Conservation (phyloP, 2,797 vertebrate genomes). For the Molossus molossus region DNA sequence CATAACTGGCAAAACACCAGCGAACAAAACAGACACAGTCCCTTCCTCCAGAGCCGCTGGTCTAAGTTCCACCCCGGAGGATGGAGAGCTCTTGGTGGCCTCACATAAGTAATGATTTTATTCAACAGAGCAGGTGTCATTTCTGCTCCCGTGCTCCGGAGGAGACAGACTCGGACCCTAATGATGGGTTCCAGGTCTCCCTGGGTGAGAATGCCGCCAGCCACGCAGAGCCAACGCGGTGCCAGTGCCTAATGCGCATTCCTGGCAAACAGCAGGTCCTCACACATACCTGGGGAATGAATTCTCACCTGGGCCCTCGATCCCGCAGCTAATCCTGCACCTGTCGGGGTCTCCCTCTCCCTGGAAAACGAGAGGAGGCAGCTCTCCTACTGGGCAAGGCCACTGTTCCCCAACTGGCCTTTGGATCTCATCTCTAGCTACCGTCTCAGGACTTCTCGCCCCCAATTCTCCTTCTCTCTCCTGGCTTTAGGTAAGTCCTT, state of each 20-base stretch:
- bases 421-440: background rate
- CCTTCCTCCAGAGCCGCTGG: background rate
- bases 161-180: background rate
- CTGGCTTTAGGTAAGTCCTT: conserved; percentile 14
- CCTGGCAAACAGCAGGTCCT: background rate
- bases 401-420: background rate
- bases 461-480: background rate
- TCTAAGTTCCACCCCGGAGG: background rate
- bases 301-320: background rate
- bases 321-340: background rate
- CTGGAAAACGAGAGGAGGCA: background rate
- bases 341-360: background rate
- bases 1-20: background rate
- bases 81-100: background rate
- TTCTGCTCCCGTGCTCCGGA: background rate
- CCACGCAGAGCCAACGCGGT: background rate
- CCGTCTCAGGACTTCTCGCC: background rate
- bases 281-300: background rate
- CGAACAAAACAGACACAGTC: background rate
- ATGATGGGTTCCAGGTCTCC: background rate
- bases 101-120: background rate
- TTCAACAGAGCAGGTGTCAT: background rate
- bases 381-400: background rate
- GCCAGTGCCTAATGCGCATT: background rate
- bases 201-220: background rate